Evolutionary conservation across 2,888 invertebrate species (phyloP), one percentile per base, ranked within the genome.

Genomic region (Drosophila monieri): DNA sequence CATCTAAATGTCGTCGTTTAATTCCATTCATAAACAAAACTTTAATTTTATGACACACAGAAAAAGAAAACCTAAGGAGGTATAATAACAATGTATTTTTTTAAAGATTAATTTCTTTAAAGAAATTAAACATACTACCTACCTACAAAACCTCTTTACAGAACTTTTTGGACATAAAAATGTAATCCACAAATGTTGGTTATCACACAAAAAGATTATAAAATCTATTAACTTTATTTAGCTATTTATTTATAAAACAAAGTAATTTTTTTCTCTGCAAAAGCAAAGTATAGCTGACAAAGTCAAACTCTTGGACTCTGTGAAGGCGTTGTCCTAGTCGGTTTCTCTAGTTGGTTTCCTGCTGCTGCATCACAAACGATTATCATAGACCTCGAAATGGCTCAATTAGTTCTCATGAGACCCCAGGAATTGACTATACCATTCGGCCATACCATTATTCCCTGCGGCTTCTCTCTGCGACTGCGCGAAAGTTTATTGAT

Each of bases 11-110:
- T 78, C 74, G 85, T 59, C 65, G 49, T 60, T 74, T 87, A 89
- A 90, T 85, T 88, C 83, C 89, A 90, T 90, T 90, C 90, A 90
- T 90, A 90, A 90, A 90, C 85, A 88, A 90, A 88, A 89, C 78
- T 88, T 80, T 83, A 87, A 88, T 88, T 88, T 90, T 83, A 85
- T 79, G 76, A 77, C 69, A 73, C 83, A 76, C 59, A 8, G 46
- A 14, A 15, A 46, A 18, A 30, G 27, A 21, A n/a, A 15, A 9
- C 8, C 6, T 1, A 15, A 41, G 12, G 12, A 30, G 10, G 10
- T 12, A 48, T 6, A 32, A 30, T 9, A 8, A 25, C 3, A 18
- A 2, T 18, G 21, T 8, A 9, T 27, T 0, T 27, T 27, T 9
- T 27, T 8, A 3, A 27, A 8, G 27, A 27, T 8, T 2, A 3